These are phyloP conservation scores for Falco biarmicus DNA, from an alignment of 2,797 vertebrate species.

Conservation along the genomic window DNA sequence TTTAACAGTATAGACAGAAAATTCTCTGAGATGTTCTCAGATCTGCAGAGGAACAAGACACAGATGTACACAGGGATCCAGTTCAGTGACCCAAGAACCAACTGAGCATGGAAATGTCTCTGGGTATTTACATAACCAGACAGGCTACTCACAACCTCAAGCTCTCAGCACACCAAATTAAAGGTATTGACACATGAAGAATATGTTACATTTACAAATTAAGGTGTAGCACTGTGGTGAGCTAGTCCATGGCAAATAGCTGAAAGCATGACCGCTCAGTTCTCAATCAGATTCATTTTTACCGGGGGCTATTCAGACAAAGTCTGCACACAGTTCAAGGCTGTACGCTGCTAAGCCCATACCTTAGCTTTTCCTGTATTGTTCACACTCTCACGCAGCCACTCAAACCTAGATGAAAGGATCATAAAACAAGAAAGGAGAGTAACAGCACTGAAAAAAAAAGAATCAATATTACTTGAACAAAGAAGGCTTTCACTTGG, in stretches of 20 bases:
- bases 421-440: neutral
- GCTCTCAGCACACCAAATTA: neutral
- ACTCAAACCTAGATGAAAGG: neutral
- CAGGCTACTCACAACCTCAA: neutral
- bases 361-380: neutral
- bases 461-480: neutral
- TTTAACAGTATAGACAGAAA: neutral
- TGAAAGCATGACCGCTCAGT: neutral
- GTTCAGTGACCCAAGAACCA: neutral
- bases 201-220: neutral
- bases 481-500: conserved; percentile 3
- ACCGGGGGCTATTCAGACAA: neutral
- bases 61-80: neutral
- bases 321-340: neutral
- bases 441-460: neutral
- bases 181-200: neutral
- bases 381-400: neutral
- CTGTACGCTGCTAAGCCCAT: neutral
- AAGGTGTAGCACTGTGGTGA: neutral
- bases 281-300: neutral
- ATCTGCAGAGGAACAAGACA: neutral
- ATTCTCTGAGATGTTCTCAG: neutral
- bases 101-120: neutral
- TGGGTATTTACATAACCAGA: neutral
- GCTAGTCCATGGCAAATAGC: neutral